Evolutionary conservation across 2,797 vertebrate species (phyloP).

Genomic region (Ptychobarbus kaznakovi): DNA sequence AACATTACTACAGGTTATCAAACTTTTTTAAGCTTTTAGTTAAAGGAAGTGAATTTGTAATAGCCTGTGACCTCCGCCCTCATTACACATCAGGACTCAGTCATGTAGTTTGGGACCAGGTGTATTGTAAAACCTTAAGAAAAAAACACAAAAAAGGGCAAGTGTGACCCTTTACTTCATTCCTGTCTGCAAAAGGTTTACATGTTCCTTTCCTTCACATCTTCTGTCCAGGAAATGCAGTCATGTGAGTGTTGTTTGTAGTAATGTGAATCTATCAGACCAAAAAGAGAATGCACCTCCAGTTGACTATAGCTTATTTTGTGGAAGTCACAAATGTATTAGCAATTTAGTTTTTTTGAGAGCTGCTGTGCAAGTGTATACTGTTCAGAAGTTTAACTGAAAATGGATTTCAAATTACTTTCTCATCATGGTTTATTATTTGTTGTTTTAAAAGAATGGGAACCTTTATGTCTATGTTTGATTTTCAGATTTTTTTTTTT

Average conservation of each 20-base stretch:
- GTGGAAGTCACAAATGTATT: conserved; percentile 42
- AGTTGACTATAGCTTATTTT: conserved; percentile 39
- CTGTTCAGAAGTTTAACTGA: conserved; percentile 32
- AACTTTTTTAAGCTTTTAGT: background rate
- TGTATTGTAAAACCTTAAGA: conserved; percentile 46
- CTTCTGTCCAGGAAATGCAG: conserved; percentile 23
- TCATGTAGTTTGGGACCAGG: conserved; percentile 67
- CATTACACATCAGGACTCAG: conserved; percentile 10
- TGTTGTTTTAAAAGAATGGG: conserved; percentile 46
- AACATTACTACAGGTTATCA: background rate
- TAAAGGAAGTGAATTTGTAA: background rate
- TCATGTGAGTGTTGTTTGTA: conserved; percentile 42
- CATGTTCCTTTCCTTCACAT: conserved; percentile 28
- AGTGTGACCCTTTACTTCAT: conserved; percentile 36
- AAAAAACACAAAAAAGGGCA: background rate
- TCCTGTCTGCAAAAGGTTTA: conserved; percentile 53
- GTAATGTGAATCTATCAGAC: conserved; percentile 55
- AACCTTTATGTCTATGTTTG: conserved; percentile 64
- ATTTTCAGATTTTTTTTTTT: conserved; percentile 63
- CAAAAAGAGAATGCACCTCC: conserved; percentile 56
- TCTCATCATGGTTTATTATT: conserved; percentile 48
- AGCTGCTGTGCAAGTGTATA: conserved; percentile 53
- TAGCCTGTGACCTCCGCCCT: conserved; percentile 6
- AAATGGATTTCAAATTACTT: conserved; percentile 18
- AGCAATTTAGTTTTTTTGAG: conserved; percentile 33